Percentiles rank a stretch among this genome's conserved stretches.
phyloP scores from a whole-genome alignment of 2,113 vertebrate genomes.

The Struthidea cinerea region DNA sequence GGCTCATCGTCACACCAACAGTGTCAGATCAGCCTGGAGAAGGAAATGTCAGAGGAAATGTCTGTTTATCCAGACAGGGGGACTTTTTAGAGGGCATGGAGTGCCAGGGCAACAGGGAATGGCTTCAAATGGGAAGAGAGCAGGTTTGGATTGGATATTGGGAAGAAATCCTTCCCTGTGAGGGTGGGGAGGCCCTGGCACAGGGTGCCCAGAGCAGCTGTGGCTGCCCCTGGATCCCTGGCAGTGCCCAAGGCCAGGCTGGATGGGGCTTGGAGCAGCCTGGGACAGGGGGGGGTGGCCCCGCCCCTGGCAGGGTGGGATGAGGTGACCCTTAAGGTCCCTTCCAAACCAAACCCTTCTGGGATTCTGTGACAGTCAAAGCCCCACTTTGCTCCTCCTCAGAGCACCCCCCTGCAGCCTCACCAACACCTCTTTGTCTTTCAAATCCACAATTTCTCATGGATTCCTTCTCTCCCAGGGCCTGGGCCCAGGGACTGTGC shows the following conservation, averaged over 20 bases:
- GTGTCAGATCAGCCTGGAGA: not conserved
- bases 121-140: not conserved
- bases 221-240: not conserved
- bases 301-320: not conserved
- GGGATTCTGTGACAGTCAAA: not conserved
- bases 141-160: not conserved
- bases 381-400: not conserved
- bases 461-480: not conserved
- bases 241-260: not conserved
- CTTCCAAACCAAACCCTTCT: not conserved
- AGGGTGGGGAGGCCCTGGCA: not conserved
- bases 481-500: rapidly evolving
- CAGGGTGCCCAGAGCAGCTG: not conserved
- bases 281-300: not conserved
- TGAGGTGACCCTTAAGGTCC: not conserved
- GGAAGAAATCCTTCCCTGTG: not conserved
- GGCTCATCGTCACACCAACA: no score
- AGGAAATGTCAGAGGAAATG: not conserved
- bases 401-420: not conserved
- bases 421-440: not conserved
- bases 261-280: not conserved
- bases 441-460: not conserved
- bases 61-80: not conserved
- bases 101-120: not conserved
- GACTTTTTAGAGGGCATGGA: rapidly evolving